A percentile compares a stretch with the other conserved stretches of the same genome.
phyloP scores from a whole-genome alignment of 2,888 invertebrate species.

The Entomobrya multifasciata region DNA sequence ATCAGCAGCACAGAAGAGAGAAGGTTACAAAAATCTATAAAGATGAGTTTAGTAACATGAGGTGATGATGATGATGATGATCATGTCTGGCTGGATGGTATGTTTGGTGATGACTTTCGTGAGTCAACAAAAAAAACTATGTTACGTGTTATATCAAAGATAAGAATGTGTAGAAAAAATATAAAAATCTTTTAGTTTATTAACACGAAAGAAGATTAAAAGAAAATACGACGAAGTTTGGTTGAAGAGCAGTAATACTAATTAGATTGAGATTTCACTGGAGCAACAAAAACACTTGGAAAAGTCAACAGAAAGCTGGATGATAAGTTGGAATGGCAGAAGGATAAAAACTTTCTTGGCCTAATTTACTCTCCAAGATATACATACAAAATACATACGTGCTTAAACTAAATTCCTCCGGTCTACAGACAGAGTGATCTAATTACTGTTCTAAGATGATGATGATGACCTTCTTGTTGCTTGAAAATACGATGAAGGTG shows the following conservation, averaged over 20 bases:
- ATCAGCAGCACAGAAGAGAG: no score
- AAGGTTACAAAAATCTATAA: slow-evolving; percentile 5
- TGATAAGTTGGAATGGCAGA: no score
- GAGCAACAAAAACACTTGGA: no score
- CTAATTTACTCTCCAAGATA: no score
- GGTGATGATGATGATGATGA: neutral
- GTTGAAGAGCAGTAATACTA: no score
- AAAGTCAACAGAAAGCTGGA: neutral
- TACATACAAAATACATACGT: no score
- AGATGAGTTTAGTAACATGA: no score
- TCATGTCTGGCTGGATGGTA: neutral
- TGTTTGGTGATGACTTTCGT: neutral
- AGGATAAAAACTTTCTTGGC: neutral
- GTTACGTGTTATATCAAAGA: neutral
- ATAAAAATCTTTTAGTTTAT: neutral
- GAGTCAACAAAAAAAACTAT: slow-evolving; percentile 6
- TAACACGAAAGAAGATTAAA: neutral
- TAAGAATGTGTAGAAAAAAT: neutral
- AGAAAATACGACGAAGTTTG: no score
- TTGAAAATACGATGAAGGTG: neutral
- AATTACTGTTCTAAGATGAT: neutral
- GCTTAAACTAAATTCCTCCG: no score
- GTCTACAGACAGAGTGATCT: neutral
- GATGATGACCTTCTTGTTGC: neutral
- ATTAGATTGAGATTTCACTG: no score